Base-by-base conservation (phyloP, 2,888 invertebrate genomes). In the Leptothorax acervorum region DNA sequence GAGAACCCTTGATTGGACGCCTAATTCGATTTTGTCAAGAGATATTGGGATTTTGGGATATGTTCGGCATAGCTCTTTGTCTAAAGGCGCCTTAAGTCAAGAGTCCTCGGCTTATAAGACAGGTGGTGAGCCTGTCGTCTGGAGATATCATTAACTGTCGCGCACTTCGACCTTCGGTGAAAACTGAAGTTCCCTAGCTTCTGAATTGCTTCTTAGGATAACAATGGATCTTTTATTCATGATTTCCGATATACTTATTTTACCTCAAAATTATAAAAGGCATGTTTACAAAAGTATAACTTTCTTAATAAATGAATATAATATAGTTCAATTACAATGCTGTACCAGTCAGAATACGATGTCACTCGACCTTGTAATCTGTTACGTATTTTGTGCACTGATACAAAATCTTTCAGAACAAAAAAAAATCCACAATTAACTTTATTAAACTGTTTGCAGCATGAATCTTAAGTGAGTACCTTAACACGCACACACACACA, bases 21-120 rank as follows among this genome's bases (percentile, higher is more conserved):
- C 23, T 83, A 84, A 88, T 86, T 85, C 68, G 78, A 88, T 88
- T 88, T 83, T 31, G n/a, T 23, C 65, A 60, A 0, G 23, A 23
- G 66, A 35, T 35, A 35, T 6, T 51, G 48, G 51, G 82, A 42
- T 35, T 35, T 35, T 35, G 6, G 6, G 0, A 71, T 85, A 65
- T 63, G 60, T 73, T 42, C 42, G 42, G 60, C 62, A 51, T 39
- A 65, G 6, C 51, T 84, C 76, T 86, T 84, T 88, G 76, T 86
- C 62, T 23, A 23, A 31, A 15, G 51, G 12, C 42, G 45, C 60
- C 68, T 42, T 66, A 51, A 78, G 39, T 55, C 48, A 57, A 82
- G 74, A 65, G 60, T 65, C 23, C 65, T 70, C 42, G 55, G 28
- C 39, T 65, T 62, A 68, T 9, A 48, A 48, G 62, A 60, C 76